Base-by-base conservation (phyloP, 2,113 vertebrate genomes). In the Zapus hudsonius region DNA sequence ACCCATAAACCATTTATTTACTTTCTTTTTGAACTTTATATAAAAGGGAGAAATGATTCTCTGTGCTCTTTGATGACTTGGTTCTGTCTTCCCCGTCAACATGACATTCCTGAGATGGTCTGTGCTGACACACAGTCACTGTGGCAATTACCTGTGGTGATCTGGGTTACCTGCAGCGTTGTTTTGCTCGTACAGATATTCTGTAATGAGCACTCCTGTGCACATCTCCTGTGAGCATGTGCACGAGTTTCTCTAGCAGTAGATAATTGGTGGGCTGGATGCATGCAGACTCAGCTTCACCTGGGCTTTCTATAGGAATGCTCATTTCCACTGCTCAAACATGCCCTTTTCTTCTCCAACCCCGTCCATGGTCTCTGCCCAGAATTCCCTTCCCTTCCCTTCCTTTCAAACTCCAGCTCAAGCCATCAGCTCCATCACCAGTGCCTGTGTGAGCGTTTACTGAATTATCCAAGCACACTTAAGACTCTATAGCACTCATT, bases 11-110 rank as follows among this genome's bases (percentile, higher is more conserved):
- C 47, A 47, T 47, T 10, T 67, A 13, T n/a, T 59, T 47, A 66
- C 22, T 57, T 63, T 80, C 20, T 29, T 80, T 93, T 19, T 81
- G 27, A 91, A 73, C 22, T 82, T 91, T 36, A 73, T n/a, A 70
- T 17, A 52, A 16, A 92, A 5, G 52, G 57, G 27, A 36, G 52
- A 75, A 55, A 16, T 16, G 5, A 63, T 8, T 74, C 40, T 40
- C 2, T 5, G 8, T 61, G 38, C 66, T 47, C 74, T 69, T 20
- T 90, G 23, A 11, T 5, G 36, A 64, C 23, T 29, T 84, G 29
- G 63, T 63, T 64, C 55, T 47, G 31, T 55, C 3, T 13, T 40
- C 33, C 22, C 59, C n/a, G n/a, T 57, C 47, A 33, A 17, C 2
- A 19, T 36, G 33, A 8, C 38, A 31, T 5, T 85, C 17, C 63